Evolutionary conservation across 2,113 vertebrate species (phyloP).

Genomic region (Lethenteron reissneri): DNA sequence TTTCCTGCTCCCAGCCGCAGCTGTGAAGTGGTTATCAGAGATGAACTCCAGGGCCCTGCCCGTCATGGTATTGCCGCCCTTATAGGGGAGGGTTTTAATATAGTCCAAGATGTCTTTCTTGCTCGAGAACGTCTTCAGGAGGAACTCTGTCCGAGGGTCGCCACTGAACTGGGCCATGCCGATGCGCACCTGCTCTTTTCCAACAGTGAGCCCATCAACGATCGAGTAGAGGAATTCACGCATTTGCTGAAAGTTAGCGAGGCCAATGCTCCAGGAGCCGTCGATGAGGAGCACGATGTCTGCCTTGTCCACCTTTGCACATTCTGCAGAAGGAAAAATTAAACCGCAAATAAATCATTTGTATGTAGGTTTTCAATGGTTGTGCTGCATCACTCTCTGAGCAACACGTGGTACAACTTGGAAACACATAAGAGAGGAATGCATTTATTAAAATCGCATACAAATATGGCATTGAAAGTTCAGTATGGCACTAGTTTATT

Average conservation of each 20-base stretch:
- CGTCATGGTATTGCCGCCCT: conserved; percentile 48
- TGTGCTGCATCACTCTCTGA: too few species aligned
- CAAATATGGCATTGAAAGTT: too few species aligned
- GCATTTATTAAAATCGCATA: too few species aligned
- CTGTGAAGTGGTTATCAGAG: conserved; percentile 42
- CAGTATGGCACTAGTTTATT: too few species aligned
- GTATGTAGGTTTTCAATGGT: too few species aligned
- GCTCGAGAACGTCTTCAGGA: conserved; percentile 49
- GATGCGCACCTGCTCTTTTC: conserved; percentile 16
- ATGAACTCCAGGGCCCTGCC: conserved; percentile 63
- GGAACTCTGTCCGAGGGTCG: conserved; percentile 20
- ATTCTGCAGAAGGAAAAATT: conserved; percentile 15
- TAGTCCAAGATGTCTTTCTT: conserved; percentile 46
- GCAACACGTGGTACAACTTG: too few species aligned
- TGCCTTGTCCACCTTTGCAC: conserved; percentile 16
- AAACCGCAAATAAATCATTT: too few species aligned
- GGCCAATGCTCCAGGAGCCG: conserved; percentile 13
- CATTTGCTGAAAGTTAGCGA: conserved; percentile 12
- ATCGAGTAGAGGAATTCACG: conserved; percentile 15
- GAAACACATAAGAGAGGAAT: too few species aligned
- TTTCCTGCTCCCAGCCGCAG: conserved; percentile 53
- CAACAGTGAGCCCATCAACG: conserved; percentile 16
- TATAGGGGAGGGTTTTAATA: conserved; percentile 42
- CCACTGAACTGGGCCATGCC: conserved; percentile 17
- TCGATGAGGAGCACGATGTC: conserved; percentile 22